Conservation (phyloP, 2,888 invertebrate genomes). For the Ormia ochracea region DNA sequence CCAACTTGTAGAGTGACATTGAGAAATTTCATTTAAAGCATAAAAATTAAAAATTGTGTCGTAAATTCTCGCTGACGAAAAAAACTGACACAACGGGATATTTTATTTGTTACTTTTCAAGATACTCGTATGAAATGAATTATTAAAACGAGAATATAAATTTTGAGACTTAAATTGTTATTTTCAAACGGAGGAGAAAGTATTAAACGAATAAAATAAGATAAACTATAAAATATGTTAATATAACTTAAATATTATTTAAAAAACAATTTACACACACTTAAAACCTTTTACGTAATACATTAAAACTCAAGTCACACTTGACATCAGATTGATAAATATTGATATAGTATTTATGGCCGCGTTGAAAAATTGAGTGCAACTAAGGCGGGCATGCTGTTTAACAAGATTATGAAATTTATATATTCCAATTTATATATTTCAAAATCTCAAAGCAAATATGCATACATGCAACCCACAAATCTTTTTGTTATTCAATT, state of each 20-base stretch:
- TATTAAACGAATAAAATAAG: neutral
- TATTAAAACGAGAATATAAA: neutral
- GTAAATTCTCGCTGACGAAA: neutral
- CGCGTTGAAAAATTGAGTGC: slow-evolving; percentile 14
- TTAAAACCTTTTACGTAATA: no score
- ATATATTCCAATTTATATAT: no score
- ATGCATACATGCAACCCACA: no score
- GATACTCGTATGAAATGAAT: slow-evolving; percentile 18
- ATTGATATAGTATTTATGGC: no score
- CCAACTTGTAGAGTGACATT: slow-evolving; percentile 49
- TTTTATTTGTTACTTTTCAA: slow-evolving; percentile 1
- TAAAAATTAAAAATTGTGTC: slow-evolving; percentile 6
- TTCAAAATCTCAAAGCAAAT: no score
- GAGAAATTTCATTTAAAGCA: slow-evolving; percentile 47
- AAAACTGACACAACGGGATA: slow-evolving; percentile 34
- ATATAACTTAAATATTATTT: neutral
- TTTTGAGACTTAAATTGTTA: neutral
- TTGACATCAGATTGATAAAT: no score
- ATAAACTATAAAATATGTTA: neutral
- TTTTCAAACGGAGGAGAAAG: neutral
- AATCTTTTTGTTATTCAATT: no score
- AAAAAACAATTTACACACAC: neutral
- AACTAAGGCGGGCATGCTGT: no score
- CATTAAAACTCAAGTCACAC: no score
- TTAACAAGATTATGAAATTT: no score